A percentile compares a stretch with the other conserved stretches of the same genome.
phyloP scores from a whole-genome alignment of 2,888 invertebrate species.

The Drosophila longiperda region DNA sequence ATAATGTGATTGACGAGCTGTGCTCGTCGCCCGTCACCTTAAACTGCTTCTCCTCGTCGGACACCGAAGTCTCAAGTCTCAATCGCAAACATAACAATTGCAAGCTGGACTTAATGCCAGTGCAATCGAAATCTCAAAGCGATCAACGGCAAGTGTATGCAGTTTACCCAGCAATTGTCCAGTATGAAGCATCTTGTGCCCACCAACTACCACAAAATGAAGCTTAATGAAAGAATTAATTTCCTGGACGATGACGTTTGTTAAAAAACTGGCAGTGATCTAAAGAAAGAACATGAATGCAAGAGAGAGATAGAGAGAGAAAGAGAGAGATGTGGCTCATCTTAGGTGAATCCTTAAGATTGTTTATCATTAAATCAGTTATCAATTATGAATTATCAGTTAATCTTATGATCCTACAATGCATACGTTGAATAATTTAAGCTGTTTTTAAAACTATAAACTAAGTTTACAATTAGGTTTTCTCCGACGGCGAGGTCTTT shows the following conservation, averaged over 20 bases:
- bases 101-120: not conserved
- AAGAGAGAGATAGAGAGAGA: not conserved
- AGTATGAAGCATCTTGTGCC: conserved; percentile 24
- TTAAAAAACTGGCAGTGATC: not conserved
- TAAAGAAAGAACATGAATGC: not conserved
- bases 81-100: not conserved
- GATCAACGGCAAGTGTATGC: conserved; percentile 23
- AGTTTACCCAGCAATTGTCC: not conserved
- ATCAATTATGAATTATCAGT: conserved; percentile 4
- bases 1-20: conserved; percentile 41
- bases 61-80: not conserved
- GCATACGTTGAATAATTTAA: conserved; percentile 41
- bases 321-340: not conserved
- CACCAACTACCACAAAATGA: not conserved
- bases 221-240: not conserved
- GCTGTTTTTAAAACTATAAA: conserved; percentile 21
- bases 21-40: conserved; percentile 16
- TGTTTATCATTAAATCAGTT: conserved; percentile 19
- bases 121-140: conserved; percentile 5
- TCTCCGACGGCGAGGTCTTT: conserved; percentile 4
- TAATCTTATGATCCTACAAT: conserved; percentile 8
- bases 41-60: not conserved
- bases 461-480: conserved; percentile 7
- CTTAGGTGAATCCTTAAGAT: conserved; percentile 5
- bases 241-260: not conserved